Base-by-base conservation (phyloP, 2,888 invertebrate species). In the Macaria liturata region DNA sequence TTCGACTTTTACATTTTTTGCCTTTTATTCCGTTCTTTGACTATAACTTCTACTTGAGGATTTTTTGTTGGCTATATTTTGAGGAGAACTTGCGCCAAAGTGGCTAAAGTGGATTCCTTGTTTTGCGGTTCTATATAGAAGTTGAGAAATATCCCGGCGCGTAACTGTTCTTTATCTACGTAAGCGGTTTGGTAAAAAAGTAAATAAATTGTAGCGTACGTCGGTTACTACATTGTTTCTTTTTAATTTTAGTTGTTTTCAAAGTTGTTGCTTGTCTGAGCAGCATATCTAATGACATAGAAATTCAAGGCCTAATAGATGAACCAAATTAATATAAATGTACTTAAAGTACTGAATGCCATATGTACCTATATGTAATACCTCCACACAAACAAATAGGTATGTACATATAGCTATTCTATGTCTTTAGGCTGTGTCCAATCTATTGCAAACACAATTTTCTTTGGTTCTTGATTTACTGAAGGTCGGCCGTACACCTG, bases 371-470 rank as follows among this genome's bases (percentile, higher is more conserved):
- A 37, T 37, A 37, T 37, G 34, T 37, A 37, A 37, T 6, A 20
- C 20, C 20, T 20, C 1, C 20, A 20, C 20, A 37, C 34, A 37
- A 37, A 37, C 7, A 37, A 37, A 37, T 37, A 7, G 5, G 3
- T 2, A 37, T 1, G 34, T 7, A n/a, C n/a, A n/a, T n/a, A 37
- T 37, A 2, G 7, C 5, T 3, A 37, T 7, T 37, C 34, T 6
- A 42, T 4, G 6, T 5, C 9, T 43, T 32, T 47, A 59, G 39
- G 9, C 42, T 43, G 31, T 9, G 43, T 31, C 53, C 20, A 58
- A 58, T 58, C 49, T 34, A 53, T 46, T 37, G 34, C 32, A 20
- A 49, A 46, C 49, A 43, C 4, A 43, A 58, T 58, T 58, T 5
- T 54, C 43, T 32, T 46, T 49, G 57, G 49, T 56, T 7, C 9